Percentiles rank a stretch among this genome's conserved stretches.
phyloP scores from a whole-genome alignment of 2,888 invertebrate genomes.

The Chaitophorus viminalis region DNA sequence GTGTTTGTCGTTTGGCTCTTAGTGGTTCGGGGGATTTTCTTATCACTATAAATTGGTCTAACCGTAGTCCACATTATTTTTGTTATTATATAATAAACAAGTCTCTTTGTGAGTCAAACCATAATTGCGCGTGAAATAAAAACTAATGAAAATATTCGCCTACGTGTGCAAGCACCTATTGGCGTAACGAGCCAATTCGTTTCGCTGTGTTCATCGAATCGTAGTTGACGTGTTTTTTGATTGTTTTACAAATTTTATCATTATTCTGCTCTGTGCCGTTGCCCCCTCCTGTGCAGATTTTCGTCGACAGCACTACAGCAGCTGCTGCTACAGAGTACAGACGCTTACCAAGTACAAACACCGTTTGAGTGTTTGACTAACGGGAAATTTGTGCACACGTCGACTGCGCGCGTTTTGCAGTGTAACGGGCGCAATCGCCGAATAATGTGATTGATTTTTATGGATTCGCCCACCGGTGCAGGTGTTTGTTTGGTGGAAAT shows the following conservation, averaged over 20 bases:
- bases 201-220: not conserved
- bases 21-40: not conserved
- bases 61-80: not conserved
- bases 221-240: not conserved
- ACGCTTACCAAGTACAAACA: not conserved
- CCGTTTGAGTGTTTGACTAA: not conserved
- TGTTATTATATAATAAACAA: not conserved
- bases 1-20: too few species aligned
- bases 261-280: not conserved
- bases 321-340: not conserved
- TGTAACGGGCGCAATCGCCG: slow-evolving; percentile 51
- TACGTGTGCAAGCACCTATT: not conserved
- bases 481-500: slow-evolving; percentile 66
- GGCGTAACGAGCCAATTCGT: not conserved
- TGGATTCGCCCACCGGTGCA: slow-evolving; percentile 63
- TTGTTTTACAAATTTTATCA: too few species aligned
- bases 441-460: slow-evolving; percentile 61
- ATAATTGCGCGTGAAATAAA: slow-evolving; percentile 1
- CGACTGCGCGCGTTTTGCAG: too few species aligned
- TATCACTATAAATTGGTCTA: not conserved
- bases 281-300: not conserved
- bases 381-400: not conserved
- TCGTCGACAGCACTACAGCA: not conserved
- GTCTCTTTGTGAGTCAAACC: not conserved
- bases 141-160: not conserved